A percentile compares a stretch with the other conserved stretches of the same genome.
Conservation (phyloP, 2,113 vertebrate genomes). For the Nestor notabilis region DNA sequence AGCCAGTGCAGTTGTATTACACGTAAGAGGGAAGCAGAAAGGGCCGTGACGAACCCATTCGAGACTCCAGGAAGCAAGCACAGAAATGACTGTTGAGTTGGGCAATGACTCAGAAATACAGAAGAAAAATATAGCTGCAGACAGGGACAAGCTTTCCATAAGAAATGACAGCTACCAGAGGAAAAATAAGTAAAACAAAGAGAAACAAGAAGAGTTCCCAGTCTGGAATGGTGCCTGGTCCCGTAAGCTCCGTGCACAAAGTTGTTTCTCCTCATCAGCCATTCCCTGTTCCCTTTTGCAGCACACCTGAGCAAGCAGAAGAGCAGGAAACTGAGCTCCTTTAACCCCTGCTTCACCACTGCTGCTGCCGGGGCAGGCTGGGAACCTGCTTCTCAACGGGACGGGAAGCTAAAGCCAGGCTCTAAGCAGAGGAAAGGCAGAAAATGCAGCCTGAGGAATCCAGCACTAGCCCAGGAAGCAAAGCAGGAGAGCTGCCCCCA, state of each 20-base stretch:
- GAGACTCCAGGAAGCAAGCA: background rate
- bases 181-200: background rate
- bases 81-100: background rate
- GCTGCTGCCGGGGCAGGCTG: background rate
- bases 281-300: background rate
- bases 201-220: background rate
- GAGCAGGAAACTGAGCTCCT: background rate
- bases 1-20: accelerated
- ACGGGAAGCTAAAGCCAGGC: background rate
- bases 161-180: background rate
- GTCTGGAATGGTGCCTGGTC: background rate
- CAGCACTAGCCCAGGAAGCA: background rate
- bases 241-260: background rate
- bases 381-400: background rate
- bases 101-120: conserved; percentile 33
- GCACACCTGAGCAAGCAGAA: background rate
- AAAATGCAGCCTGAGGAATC: background rate
- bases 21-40: background rate
- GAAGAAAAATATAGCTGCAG: background rate
- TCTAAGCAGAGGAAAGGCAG: background rate
- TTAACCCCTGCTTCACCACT: background rate
- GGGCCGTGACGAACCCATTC: background rate
- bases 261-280: background rate
- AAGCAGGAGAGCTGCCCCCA: background rate
- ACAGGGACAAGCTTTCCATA: background rate